Base-by-base conservation (phyloP, 1,140 invertebrate genomes). In the Polyergus mexicanus region DNA sequence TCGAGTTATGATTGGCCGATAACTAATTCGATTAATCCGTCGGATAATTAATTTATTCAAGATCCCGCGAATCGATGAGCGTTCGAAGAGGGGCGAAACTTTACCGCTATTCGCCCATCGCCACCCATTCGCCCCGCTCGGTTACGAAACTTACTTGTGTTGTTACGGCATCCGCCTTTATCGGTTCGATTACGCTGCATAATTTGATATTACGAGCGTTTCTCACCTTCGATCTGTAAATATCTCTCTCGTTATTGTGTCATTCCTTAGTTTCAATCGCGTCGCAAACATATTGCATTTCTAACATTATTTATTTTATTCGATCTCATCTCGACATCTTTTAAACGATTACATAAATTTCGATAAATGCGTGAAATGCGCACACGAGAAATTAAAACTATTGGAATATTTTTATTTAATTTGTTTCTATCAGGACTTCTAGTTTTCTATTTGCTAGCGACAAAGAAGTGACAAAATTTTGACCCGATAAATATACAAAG, bases 11-110 rank as follows among this genome's bases (percentile, higher is more conserved):
- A 92, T 91, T 87, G 90, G 86, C 44, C 60, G 76, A 51, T 51
- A 51, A 60, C 89, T 88, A 89, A 92, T 86, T 93, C 89, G 86
- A 92, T 92, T 92, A 90, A 91, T 86, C 85, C 76, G 84, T 90
- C 77, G 77, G 65, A 83, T 91, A 92, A 93, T 92, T 92, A 92
- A 93, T 92, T 91, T 88, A 90, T 93, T 91, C 92, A 81, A 90
- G 88, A 92, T 92, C 65, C 56, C 62, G 22, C 62, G 66, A 84
- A 71, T 89, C 87, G 90, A 92, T 92, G 88, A 90, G 58, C 58
- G 68, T 16, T 3, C n/a, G 60, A 85, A 54, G 56, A 75, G 25
- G 76, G 41, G 51, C 66, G 22, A 76, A 88, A 88, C 71, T 88
- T 81, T 2, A n/a, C 35, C 8, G 19, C 19, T 25, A 28, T n/a